These are phyloP conservation scores for Phalacrocorax aristotelis DNA, from an alignment of 2,113 vertebrate genomes.

Conservation along the genomic window DNA sequence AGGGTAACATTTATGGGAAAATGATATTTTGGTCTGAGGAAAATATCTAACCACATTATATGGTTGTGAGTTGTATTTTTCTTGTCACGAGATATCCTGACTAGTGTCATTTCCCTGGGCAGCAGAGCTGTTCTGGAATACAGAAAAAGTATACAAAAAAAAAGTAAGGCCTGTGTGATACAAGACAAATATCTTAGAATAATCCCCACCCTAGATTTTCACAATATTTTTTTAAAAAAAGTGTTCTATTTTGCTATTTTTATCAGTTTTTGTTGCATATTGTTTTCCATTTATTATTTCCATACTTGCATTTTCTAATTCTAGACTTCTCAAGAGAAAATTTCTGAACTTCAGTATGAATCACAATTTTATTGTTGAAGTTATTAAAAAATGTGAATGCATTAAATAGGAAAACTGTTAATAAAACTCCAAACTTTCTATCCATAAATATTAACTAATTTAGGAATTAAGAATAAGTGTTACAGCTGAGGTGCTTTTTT, in stretches of 20 bases:
- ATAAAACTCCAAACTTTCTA: background rate
- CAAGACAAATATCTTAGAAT: background rate
- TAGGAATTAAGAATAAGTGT: background rate
- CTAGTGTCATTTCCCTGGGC: background rate
- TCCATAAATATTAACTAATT: background rate
- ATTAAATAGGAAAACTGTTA: background rate
- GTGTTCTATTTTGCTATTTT: background rate
- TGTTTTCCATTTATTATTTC: background rate
- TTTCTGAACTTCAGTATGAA: background rate
- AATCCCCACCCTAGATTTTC: background rate
- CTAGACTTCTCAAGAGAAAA: background rate
- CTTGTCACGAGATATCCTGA: background rate
- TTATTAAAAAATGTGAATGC: background rate
- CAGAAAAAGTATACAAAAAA: too few relatives aligned
- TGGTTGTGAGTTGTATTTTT: background rate
- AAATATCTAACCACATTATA: background rate
- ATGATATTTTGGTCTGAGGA: background rate
- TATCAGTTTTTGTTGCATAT: rapidly evolving
- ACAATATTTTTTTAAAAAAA: background rate
- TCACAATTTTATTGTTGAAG: background rate
- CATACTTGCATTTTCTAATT: background rate
- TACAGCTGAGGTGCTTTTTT: background rate
- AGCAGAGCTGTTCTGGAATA: background rate
- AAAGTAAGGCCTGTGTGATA: background rate
- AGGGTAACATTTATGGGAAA: background rate